A percentile compares a stretch with the other conserved stretches of the same genome.
phyloP scores from a whole-genome alignment of 2,888 invertebrate species.

The Leptopilina drosophilae region DNA sequence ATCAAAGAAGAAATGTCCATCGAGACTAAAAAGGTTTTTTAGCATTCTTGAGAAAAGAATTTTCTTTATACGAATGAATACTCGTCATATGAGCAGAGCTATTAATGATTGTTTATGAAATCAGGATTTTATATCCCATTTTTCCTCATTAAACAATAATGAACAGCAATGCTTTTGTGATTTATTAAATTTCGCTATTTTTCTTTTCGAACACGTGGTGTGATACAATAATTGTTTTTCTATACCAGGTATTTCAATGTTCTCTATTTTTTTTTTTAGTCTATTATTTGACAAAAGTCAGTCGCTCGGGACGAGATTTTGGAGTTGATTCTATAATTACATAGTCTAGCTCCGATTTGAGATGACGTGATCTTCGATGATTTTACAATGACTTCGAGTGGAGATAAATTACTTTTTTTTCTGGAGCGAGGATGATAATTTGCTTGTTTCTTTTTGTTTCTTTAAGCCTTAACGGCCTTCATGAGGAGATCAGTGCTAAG shows the following conservation, averaged over 20 bases:
- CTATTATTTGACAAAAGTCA: neutral
- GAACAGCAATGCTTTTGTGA: conserved; percentile 13
- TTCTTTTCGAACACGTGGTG: conserved; percentile 15
- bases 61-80: conserved; percentile 24
- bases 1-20: neutral
- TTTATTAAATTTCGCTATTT: conserved; percentile 23
- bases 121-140: neutral
- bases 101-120: neutral
- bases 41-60: conserved; percentile 21
- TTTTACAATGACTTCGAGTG: conserved; percentile 35
- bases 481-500: conserved; percentile 78
- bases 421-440: conserved; percentile 42
- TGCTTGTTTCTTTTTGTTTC: too few relatives aligned
- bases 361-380: conserved; percentile 32
- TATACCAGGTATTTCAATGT: conserved; percentile 9
- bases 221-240: conserved; percentile 15
- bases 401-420: conserved; percentile 26
- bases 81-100: conserved; percentile 23
- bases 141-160: neutral
- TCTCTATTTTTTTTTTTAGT: conserved; percentile 16
- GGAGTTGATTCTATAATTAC: neutral
- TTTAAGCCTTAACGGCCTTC: conserved; percentile 71
- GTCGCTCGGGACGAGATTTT: conserved; percentile 21
- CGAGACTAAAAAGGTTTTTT: neutral
- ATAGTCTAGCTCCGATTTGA: conserved; percentile 4